Conservation (phyloP, 2,888 invertebrate genomes). For the Idaea straminata region DNA sequence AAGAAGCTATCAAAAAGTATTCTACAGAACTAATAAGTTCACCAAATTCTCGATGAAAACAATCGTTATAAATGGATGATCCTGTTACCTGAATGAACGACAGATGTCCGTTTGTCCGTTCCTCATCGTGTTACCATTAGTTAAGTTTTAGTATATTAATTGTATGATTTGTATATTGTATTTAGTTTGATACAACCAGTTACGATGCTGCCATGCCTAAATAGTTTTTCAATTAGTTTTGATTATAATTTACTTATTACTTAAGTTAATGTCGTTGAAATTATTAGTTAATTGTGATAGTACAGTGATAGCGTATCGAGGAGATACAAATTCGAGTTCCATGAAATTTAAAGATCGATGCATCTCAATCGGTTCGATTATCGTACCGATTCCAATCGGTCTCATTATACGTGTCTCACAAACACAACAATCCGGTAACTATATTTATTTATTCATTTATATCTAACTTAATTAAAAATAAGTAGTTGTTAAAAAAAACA, state of each 20-base stretch:
- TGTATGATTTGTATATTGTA: constrained; percentile 68
- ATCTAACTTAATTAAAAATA: constrained; percentile 70
- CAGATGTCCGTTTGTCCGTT: constrained; percentile 73
- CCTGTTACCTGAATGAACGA: constrained; percentile 76
- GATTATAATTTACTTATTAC: constrained; percentile 57
- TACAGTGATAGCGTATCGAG: constrained; percentile 62
- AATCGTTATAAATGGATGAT: constrained; percentile 29
- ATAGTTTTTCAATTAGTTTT: constrained; percentile 65
- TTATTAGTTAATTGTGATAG: constrained; percentile 77
- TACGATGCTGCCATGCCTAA: constrained; percentile 80
- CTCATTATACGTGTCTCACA: constrained; percentile 44
- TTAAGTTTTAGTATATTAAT: constrained; percentile 67
- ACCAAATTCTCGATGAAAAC: constrained; percentile 22
- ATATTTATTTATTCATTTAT: constrained; percentile 73
- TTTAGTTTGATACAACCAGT: constrained; percentile 75
- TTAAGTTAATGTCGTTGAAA: constrained; percentile 67
- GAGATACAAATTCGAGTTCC: constrained; percentile 20
- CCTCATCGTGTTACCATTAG: constrained; percentile 79
- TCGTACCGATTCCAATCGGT: constrained; percentile 36
- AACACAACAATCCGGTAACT: constrained; percentile 63
- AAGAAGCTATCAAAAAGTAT: not conserved
- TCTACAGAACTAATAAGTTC: not conserved
- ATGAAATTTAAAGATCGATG: constrained; percentile 15
- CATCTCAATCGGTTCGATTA: constrained; percentile 13
- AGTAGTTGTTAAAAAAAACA: constrained; percentile 68